Percentiles rank a stretch among this genome's conserved stretches.
These are phyloP conservation scores for Ischnus inquisitorius DNA, from an alignment of 2,888 invertebrate genomes.

Conservation along the genomic window DNA sequence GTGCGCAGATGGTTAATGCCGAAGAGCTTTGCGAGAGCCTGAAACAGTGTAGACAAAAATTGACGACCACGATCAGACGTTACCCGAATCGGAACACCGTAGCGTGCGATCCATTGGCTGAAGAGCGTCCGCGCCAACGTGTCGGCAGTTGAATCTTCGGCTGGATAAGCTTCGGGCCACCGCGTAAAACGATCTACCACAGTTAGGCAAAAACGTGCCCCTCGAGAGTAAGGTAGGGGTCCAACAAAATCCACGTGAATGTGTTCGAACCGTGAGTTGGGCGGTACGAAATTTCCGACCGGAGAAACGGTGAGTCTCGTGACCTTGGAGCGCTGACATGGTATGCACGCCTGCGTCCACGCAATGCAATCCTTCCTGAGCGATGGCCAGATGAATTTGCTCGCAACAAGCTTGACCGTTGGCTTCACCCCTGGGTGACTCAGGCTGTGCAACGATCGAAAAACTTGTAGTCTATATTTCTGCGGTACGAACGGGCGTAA, in stretches of 20 bases:
- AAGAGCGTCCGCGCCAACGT: conserved; percentile 65
- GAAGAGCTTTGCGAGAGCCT: conserved; percentile 36
- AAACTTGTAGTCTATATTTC: conserved; percentile 33
- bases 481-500: too few relatives aligned
- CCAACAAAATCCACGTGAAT: conserved; percentile 38
- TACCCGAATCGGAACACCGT: conserved; percentile 64
- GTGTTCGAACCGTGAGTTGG: conserved; percentile 23
- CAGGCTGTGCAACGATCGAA: conserved; percentile 68
- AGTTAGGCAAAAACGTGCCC: conserved; percentile 33
- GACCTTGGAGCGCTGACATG: conserved; percentile 18
- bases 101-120: conserved; percentile 64
- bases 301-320: neutral
- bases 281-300: neutral
- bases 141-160: conserved; percentile 62
- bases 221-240: conserved; percentile 12
- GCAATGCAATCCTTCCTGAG: conserved; percentile 72
- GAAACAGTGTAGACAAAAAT: conserved; percentile 71
- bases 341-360: conserved; percentile 70
- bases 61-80: conserved; percentile 73
- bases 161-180: conserved; percentile 24
- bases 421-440: conserved; percentile 69
- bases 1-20: conserved; percentile 45
- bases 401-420: conserved; percentile 73
- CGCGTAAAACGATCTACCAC: conserved; percentile 35
- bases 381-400: conserved; percentile 80